Conservation (phyloP, 2,888 invertebrate species). For the Cerceris rybyensis region DNA sequence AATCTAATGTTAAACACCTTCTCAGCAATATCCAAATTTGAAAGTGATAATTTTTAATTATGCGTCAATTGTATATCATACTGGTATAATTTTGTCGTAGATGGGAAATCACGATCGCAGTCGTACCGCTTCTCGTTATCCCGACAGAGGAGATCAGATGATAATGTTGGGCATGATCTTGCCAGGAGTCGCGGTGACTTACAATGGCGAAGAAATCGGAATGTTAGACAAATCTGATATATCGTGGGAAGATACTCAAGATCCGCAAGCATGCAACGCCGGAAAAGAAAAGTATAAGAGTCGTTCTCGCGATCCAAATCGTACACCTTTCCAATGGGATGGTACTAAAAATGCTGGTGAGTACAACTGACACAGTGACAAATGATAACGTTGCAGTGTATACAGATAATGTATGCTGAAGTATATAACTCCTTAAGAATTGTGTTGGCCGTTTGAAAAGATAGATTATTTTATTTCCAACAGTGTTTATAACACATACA, state of each 20-base stretch:
- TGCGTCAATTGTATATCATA: too few relatives aligned
- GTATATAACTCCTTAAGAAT: too few relatives aligned
- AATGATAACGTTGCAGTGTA: too few relatives aligned
- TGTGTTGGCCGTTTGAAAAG: too few relatives aligned
- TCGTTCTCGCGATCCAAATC: conserved; percentile 87
- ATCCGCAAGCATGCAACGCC: conserved; percentile 84
- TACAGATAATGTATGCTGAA: too few relatives aligned
- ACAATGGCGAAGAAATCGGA: conserved; percentile 93
- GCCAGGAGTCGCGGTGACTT: conserved; percentile 92
- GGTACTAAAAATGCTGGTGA: conserved; percentile 85
- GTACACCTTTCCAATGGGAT: conserved; percentile 93
- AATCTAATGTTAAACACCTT: too few relatives aligned
- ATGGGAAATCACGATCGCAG: conserved; percentile 91
- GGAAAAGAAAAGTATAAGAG: conserved; percentile 85
- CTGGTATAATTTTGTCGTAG: too few relatives aligned
- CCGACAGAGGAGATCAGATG: conserved; percentile 88
- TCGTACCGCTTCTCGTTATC: conserved; percentile 88
- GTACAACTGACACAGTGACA: too few relatives aligned
- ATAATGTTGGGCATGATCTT: conserved; percentile 92
- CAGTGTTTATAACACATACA: too few relatives aligned
- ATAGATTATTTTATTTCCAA: too few relatives aligned
- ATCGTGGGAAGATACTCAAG: conserved; percentile 83
- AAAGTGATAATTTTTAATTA: too few relatives aligned
- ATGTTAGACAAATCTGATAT: conserved; percentile 85
- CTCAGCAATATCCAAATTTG: too few relatives aligned